Percentiles rank a stretch among this genome's conserved stretches.
Conservation (phyloP, 2,888 invertebrate species). For the Eristalinus sepulchralis region DNA sequence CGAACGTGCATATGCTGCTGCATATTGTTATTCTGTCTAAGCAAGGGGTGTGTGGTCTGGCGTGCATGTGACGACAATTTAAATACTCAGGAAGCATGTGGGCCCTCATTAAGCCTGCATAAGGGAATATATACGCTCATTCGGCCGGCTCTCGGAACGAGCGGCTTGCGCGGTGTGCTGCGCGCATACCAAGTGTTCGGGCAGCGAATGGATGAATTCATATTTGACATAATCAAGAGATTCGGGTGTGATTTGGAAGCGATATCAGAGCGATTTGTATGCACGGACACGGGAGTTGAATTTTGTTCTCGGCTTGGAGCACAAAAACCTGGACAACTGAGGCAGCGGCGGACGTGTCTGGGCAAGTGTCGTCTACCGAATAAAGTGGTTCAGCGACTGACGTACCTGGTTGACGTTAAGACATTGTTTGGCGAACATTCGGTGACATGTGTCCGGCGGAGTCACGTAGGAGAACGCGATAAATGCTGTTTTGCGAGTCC, state of each 20-base stretch:
- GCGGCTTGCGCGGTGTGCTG: constrained; percentile 18
- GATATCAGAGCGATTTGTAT: constrained; percentile 29
- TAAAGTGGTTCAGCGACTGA: neutral
- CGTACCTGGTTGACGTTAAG: neutral
- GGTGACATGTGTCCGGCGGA: neutral
- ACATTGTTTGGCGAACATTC: neutral
- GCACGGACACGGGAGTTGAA: constrained; percentile 2
- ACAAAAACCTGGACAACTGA: neutral
- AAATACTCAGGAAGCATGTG: constrained; percentile 58
- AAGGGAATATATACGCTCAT: constrained; percentile 19
- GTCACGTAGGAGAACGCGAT: constrained; percentile 3
- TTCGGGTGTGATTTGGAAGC: constrained; percentile 20
- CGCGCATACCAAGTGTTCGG: constrained; percentile 41
- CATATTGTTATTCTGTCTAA: neutral
- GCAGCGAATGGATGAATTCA: constrained; percentile 19
- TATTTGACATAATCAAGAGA: constrained; percentile 24
- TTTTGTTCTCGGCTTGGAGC: neutral
- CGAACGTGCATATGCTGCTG: constrained; percentile 16
- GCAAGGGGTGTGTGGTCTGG: constrained; percentile 47
- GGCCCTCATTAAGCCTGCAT: constrained; percentile 23
- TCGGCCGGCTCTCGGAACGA: constrained; percentile 14
- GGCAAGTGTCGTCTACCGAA: neutral
- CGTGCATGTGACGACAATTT: constrained; percentile 53
- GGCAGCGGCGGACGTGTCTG: neutral
- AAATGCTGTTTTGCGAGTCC: neutral